These are phyloP conservation scores for Melanerpes formicivorus DNA, from an alignment of 2,113 vertebrate genomes.

Conservation along the genomic window DNA sequence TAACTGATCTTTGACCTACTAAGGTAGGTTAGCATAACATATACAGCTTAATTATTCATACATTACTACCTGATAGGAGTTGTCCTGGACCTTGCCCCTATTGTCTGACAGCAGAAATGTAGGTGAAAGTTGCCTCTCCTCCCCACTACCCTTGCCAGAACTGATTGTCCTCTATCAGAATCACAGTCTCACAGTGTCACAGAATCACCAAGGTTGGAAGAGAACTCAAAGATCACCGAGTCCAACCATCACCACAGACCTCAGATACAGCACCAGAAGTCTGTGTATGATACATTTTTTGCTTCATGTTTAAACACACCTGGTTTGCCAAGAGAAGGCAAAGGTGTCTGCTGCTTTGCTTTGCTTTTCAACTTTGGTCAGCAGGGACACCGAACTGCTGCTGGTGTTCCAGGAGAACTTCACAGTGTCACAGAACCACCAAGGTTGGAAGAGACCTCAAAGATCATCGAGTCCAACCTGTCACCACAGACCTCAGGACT, in stretches of 20 bases:
- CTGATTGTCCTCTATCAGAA: neutral
- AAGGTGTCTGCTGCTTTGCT: neutral
- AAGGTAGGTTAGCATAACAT: conserved; percentile 7
- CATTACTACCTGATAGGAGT: conserved; percentile 20
- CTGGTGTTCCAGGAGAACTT: neutral
- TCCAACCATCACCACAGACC: too few species aligned
- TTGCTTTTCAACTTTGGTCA: neutral
- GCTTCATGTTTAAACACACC: neutral
- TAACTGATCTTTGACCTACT: conserved; percentile 55
- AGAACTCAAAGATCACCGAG: too few species aligned
- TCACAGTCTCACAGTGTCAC: too few species aligned
- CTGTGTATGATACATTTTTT: neutral
- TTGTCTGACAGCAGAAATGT: neutral
- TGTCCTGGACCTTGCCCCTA: conserved; percentile 6
- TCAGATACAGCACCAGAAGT: neutral
- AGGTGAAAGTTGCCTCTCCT: conserved; percentile 16
- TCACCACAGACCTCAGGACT: too few species aligned
- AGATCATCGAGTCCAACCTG: too few species aligned
- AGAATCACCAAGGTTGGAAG: too few species aligned
- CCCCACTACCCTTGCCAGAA: neutral
- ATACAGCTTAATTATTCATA: conserved; percentile 55
- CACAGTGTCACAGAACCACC: too few species aligned
- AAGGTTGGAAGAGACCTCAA: too few species aligned
- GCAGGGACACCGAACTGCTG: neutral
- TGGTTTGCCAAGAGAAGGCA: neutral